Evolutionary conservation across 2,113 vertebrate species (phyloP).

Genomic region (Pteropus alecto): DNA sequence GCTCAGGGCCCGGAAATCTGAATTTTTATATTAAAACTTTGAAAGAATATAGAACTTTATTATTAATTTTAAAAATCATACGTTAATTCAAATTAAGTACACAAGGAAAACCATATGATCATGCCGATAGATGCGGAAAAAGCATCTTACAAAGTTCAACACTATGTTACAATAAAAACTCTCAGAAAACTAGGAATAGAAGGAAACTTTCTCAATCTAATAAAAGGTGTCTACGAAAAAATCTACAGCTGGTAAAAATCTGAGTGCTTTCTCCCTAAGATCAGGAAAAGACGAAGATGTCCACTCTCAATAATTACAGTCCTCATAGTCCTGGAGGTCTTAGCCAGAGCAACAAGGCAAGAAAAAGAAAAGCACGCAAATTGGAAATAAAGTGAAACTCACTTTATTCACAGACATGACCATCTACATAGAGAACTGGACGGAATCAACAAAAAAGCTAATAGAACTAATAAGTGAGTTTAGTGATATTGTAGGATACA

Average conservation of each 20-base stretch:
- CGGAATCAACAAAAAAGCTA: neutral
- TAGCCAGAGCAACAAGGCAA: neutral
- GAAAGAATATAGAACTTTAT: neutral
- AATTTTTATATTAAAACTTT: neutral
- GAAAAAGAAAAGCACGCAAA: neutral
- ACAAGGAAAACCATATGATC: neutral
- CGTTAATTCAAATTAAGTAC: neutral
- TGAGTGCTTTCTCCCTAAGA: neutral
- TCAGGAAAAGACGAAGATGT: neutral
- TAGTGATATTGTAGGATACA: neutral
- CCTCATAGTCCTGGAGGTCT: neutral
- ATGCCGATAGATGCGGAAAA: neutral
- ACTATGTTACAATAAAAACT: neutral
- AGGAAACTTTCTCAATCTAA: neutral
- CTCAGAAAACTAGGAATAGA: neutral
- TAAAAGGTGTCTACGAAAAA: neutral
- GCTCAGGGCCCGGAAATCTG: neutral
- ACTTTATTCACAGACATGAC: neutral
- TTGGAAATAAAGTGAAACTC: neutral
- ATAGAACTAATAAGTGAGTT: neutral
- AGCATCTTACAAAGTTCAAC: neutral
- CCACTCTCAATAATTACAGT: neutral
- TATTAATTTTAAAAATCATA: constrained; percentile 9
- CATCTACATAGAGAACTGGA: neutral
- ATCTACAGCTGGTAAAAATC: neutral